Evolutionary conservation across 1,140 invertebrate species (phyloP).

Genomic region (Bombus huntii): DNA sequence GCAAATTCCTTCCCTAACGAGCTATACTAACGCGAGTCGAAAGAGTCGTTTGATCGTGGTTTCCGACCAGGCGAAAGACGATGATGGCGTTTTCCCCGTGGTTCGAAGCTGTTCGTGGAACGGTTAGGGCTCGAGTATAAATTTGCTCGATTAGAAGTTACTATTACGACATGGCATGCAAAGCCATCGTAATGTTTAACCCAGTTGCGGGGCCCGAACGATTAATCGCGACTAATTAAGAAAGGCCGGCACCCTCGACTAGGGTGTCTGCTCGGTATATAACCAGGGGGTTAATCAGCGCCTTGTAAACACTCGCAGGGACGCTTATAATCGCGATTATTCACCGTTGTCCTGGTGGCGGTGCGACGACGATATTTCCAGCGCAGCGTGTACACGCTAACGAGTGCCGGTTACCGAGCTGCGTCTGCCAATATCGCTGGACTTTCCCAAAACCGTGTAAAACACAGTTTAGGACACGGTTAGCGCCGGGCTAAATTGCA

Average conservation of each 20-base stretch:
- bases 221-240: constrained; percentile 67
- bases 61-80: no score
- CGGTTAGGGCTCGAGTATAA: not conserved
- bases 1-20: no score
- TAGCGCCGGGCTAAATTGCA: constrained; percentile 12
- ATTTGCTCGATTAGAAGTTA: constrained; percentile 60
- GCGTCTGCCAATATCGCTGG: constrained; percentile 13
- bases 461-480: constrained; percentile 19
- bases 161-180: constrained; percentile 52
- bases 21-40: no score
- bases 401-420: not conserved
- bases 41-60: no score
- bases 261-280: constrained; percentile 8
- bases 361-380: not conserved
- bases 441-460: constrained; percentile 22
- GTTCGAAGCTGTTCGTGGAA: not conserved
- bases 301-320: constrained; percentile 54
- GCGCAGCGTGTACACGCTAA: constrained; percentile 11
- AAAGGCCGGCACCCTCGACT: constrained; percentile 38
- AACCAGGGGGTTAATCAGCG: constrained; percentile 50
- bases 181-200: constrained; percentile 64
- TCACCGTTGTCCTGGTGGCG: constrained; percentile 26
- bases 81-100: no score
- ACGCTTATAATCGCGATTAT: constrained; percentile 58
- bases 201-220: constrained; percentile 57